These are phyloP conservation scores for Eclectus roratus DNA, from an alignment of 2,113 vertebrate genomes.

Conservation along the genomic window DNA sequence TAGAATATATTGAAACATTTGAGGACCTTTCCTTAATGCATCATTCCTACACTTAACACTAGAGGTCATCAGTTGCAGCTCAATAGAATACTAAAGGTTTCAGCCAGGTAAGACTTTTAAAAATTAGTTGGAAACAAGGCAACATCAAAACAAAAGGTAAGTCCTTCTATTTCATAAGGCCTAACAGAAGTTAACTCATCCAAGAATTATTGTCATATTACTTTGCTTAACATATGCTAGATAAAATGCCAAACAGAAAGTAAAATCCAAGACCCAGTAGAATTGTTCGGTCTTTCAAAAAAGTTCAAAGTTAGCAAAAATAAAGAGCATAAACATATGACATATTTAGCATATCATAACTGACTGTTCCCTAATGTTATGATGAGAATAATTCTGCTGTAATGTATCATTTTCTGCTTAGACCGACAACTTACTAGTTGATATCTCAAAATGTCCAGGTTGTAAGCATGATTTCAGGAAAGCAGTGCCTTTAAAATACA, in stretches of 20 bases:
- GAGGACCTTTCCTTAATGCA: background rate
- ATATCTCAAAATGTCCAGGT: background rate
- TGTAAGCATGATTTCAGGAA: background rate
- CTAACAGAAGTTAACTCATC: background rate
- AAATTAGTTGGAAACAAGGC: background rate
- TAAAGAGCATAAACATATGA: background rate
- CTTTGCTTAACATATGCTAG: background rate
- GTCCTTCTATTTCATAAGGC: background rate
- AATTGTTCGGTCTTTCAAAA: background rate
- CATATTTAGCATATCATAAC: background rate
- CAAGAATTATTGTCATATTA: background rate
- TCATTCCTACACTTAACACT: background rate
- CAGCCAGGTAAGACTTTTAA: background rate
- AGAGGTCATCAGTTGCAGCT: conserved; percentile 23
- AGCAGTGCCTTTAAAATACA: background rate
- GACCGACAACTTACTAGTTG: background rate
- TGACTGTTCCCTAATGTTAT: background rate
- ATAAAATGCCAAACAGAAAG: background rate
- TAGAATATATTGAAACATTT: background rate
- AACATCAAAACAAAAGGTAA: background rate
- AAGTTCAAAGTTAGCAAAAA: background rate
- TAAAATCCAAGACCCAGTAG: background rate
- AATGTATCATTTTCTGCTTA: background rate
- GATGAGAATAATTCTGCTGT: background rate
- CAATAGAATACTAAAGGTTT: background rate